Base-by-base conservation (phyloP, 2,888 invertebrate genomes). In the Pilophorus perplexus region DNA sequence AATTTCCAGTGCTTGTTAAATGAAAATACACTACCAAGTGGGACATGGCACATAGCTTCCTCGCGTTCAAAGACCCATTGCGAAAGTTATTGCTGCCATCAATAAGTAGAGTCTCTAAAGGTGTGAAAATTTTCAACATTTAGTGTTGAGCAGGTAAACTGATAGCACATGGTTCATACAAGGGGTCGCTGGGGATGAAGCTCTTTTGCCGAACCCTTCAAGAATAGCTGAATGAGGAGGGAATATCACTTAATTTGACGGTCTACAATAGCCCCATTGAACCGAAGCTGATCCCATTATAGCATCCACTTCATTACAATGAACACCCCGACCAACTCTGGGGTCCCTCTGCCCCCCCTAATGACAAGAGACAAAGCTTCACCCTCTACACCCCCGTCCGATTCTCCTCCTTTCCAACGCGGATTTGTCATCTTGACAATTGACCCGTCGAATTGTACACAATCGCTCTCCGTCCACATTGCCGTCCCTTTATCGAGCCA, bases 241-340 rank as follows among this genome's bases (percentile, higher is more conserved):
- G 55, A 55, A 55, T 55, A 55, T 55, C 38, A 55, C 38, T 55
- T 55, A 55, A 55, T 55, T 55, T 55, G 55, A 27, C 14, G 22
- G 18, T 55, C 37, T 38, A 55, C 55, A 55, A 55, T 37, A 33
- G 55, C 22, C 22, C 55, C 38, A 55, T 55, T 55, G 55, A 55
- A 55, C 25, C 27, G 22, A 33, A 38, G 55, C 55, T 55, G 38
- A 55, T 55, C 60, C 60, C 60, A 60, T 60, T 60, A 60, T 42
- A 44, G 60, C 44, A 60, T 60, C 60, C 60, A 60, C 60, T 60
- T 60, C 60, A 60, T 60, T 60, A 60, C 60, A 60, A 60, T 60
- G 46, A 28, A 33, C 28, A n/a, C 22, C 25, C 60, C 27, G 28
- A 27, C 44, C 38, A 5, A 10, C 25, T 20, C 22, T 50, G 6